These are phyloP conservation scores for Aphidius gifuensis DNA, from an alignment of 1,140 invertebrate genomes.

Conservation along the genomic window DNA sequence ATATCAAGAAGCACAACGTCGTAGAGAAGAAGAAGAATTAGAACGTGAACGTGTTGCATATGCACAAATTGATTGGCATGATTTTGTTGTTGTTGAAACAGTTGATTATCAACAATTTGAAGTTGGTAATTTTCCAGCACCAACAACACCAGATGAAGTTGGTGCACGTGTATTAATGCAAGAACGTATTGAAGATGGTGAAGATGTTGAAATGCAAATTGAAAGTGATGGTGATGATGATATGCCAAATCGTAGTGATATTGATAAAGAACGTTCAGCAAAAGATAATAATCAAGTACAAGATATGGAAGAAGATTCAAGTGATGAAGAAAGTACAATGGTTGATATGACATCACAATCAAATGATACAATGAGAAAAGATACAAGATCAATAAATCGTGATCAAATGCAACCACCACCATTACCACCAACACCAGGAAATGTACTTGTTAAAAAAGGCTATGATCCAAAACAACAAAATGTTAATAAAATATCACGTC, in stretches of 20 bases:
- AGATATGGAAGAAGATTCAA: conserved; percentile 88
- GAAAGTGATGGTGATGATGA: conserved; percentile 71
- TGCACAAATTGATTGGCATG: conserved; percentile 99
- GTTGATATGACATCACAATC: conserved; percentile 26
- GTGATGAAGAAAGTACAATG: conserved; percentile 66
- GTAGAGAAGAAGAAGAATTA: conserved; percentile 90
- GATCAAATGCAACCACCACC: conserved; percentile 63
- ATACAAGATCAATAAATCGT: conserved; percentile 45
- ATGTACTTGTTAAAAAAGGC: conserved; percentile 92
- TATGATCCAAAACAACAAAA: conserved; percentile 90
- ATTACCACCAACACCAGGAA: conserved; percentile 84
- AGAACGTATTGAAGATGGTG: conserved; percentile 63
- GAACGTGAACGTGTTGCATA: conserved; percentile 96
- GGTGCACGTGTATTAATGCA: conserved; percentile 91
- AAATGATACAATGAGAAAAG: conserved; percentile 52
- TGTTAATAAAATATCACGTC: conserved; percentile 56
- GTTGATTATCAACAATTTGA: conserved; percentile 98
- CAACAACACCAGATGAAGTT: conserved; percentile 95
- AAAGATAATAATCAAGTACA: conserved; percentile 72
- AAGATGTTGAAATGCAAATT: conserved; percentile 74
- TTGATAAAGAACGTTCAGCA: conserved; percentile 56
- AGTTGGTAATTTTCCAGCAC: conserved; percentile 91
- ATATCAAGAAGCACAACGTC: conserved; percentile 87
- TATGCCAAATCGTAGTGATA: conserved; percentile 64
- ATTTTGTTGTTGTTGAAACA: conserved; percentile 99